Evolutionary conservation across 2,797 vertebrate genomes (phyloP), one percentile per base, ranked within the genome.

Genomic region (Artibeus jamaicensis): DNA sequence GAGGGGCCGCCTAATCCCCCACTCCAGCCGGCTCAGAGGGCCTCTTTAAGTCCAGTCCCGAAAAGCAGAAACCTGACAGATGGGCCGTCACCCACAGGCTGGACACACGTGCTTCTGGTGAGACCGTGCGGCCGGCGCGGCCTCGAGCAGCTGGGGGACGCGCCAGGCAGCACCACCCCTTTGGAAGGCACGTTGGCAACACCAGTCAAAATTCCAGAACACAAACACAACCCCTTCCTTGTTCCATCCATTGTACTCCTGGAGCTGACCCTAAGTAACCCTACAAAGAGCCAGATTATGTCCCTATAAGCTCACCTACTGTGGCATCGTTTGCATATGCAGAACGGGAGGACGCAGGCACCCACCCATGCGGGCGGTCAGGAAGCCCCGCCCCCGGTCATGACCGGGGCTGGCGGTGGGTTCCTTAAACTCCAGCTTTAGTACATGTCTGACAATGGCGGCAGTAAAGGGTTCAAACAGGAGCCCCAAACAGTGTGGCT

Each of bases 91-190:
- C 71, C 37, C 26, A 7, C 10, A n/a, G 29, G 21, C 44, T 11
- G 57, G 77, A 32, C 4, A 73, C 70, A 71, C 32, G 4, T 0
- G 44, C 59, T 68, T 26, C 42, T 15, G 79, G 76, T 15, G 21
- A 53, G 48, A 0, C 16, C 46, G 7, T n/a, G 39, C 39, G n/a
- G 48, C 24, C 1, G 18, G 34, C 1, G 0, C 0, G 0, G 39
- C 67, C 73, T 34, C 0, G 8, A 9, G 44, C 6, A 3, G 44
- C 83, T 5, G 34, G 10, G 50, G 48, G 5, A 3, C 1, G 8
- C 9, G 8, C 26, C 59, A 5, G 32, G 0, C 11, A 0, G 16
- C 0, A 48, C 5, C 21, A 42, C 7, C 62, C 50, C 57, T 62
- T 18, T n/a, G 3, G 2, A 19, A 86, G 29, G 70, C 44, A 6